Percentiles rank a stretch among this genome's conserved stretches.
Conservation (phyloP, 1,140 invertebrate species). For the Contarinia nasturtii region DNA sequence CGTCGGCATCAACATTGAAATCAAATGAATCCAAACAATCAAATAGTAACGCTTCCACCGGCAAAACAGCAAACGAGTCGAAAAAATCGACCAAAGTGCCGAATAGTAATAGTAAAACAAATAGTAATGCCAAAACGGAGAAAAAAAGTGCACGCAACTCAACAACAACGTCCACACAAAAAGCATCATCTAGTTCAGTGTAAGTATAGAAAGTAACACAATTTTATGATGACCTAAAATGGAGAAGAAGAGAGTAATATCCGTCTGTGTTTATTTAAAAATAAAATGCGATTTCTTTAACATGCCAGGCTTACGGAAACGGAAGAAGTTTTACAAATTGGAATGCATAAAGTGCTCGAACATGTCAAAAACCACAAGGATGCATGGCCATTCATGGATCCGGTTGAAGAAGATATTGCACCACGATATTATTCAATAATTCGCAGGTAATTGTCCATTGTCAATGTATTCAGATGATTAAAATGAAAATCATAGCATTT, state of each 20-base stretch:
- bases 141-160: slow-evolving; percentile 34
- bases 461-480: background rate
- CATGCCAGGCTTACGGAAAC: slow-evolving; percentile 55
- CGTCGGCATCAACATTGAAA: no score
- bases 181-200: no score
- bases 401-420: slow-evolving; percentile 78
- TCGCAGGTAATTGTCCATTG: slow-evolving; percentile 20
- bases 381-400: slow-evolving; percentile 81
- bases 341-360: slow-evolving; percentile 76
- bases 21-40: background rate
- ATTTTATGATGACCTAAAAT: no score
- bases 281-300: no score
- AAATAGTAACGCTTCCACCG: background rate
- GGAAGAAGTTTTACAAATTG: slow-evolving; percentile 65
- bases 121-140: slow-evolving; percentile 21
- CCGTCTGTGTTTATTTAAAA: no score
- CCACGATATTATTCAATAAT: slow-evolving; percentile 68
- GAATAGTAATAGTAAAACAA: slow-evolving; percentile 22
- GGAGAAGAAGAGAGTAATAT: no score
- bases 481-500: slow-evolving; percentile 1
- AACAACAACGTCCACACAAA: no score
- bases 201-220: no score
- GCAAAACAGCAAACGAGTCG: background rate
- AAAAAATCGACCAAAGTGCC: slow-evolving; percentile 5
- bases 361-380: slow-evolving; percentile 68